Percentiles rank a stretch among this genome's conserved stretches.
Conservation (phyloP, 2,888 invertebrate species). For the Kryphioiulus occultus region DNA sequence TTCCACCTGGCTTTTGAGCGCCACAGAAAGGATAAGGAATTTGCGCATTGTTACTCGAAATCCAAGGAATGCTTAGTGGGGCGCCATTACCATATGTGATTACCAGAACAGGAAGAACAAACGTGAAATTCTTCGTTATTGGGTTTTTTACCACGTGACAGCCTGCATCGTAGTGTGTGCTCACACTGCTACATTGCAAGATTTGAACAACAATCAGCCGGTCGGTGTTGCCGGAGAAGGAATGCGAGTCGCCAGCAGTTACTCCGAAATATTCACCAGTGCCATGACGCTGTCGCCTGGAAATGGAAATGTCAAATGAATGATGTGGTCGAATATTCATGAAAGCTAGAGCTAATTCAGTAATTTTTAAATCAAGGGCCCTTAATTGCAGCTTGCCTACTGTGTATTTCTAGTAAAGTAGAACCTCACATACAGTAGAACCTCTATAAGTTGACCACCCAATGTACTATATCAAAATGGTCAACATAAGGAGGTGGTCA, state of each 20-base stretch:
- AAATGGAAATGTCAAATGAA: not conserved
- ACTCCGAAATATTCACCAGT: not conserved
- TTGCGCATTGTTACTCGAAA: not conserved
- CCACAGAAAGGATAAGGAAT: not conserved
- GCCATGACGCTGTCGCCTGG: not conserved
- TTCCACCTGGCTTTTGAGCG: not conserved
- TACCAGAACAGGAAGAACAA: not conserved
- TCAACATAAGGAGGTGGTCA: no score
- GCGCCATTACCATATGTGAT: not conserved
- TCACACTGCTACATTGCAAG: not conserved
- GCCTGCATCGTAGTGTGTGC: not conserved
- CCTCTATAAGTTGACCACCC: no score
- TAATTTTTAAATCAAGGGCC: no score
- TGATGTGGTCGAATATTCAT: no score
- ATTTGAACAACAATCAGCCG: not conserved
- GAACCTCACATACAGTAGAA: no score
- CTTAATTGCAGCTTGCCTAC: no score
- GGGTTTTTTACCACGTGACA: not conserved
- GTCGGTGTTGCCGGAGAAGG: not conserved
- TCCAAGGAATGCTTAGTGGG: not conserved
- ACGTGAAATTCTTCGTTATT: not conserved
- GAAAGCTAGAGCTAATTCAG: no score
- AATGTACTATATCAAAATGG: no score
- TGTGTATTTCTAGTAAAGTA: no score
- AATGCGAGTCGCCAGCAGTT: not conserved